A percentile compares a stretch with the other conserved stretches of the same genome.
These are phyloP conservation scores for Augiades crinisus DNA, from an alignment of 2,888 invertebrate species.

Conservation along the genomic window DNA sequence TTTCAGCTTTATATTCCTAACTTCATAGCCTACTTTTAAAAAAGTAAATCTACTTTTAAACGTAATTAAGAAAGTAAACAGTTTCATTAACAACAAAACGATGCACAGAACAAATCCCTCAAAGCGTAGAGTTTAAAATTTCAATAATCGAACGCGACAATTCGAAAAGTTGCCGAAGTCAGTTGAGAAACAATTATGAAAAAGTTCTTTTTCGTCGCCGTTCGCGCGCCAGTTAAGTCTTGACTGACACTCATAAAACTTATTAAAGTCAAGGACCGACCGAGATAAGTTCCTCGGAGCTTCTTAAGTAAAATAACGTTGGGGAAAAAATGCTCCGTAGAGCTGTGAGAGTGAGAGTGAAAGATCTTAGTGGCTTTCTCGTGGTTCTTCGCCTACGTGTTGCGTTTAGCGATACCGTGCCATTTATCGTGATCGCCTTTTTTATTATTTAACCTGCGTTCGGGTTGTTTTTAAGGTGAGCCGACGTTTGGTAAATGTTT, in stretches of 20 bases:
- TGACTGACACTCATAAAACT: conserved; percentile 80
- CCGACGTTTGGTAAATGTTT: background rate
- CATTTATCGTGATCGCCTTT: conserved; percentile 39
- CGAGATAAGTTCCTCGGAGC: conserved; percentile 76
- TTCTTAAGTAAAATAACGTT: conserved; percentile 80
- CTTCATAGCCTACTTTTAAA: too few species aligned
- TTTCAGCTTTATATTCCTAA: too few species aligned
- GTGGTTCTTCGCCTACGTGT: conserved; percentile 58
- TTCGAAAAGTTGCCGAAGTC: conserved; percentile 53
- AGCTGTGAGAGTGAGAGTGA: conserved; percentile 71
- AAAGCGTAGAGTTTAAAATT: conserved; percentile 46
- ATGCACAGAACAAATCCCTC: background rate
- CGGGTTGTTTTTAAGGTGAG: background rate
- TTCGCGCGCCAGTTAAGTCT: conserved; percentile 76
- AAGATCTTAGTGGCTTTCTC: conserved; percentile 43
- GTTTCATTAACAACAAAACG: background rate
- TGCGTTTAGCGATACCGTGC: conserved; percentile 57
- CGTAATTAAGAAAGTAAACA: background rate
- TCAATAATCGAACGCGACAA: conserved; percentile 69
- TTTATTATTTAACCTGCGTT: conserved; percentile 34
- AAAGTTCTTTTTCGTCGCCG: conserved; percentile 74
- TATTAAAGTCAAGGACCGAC: conserved; percentile 81
- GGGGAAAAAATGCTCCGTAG: conserved; percentile 69
- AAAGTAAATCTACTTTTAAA: too few species aligned
- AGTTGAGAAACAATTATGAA: conserved; percentile 78